These are phyloP conservation scores for Sebastiscus albofasciatus DNA, from an alignment of 2,797 vertebrate genomes.

Conservation along the genomic window DNA sequence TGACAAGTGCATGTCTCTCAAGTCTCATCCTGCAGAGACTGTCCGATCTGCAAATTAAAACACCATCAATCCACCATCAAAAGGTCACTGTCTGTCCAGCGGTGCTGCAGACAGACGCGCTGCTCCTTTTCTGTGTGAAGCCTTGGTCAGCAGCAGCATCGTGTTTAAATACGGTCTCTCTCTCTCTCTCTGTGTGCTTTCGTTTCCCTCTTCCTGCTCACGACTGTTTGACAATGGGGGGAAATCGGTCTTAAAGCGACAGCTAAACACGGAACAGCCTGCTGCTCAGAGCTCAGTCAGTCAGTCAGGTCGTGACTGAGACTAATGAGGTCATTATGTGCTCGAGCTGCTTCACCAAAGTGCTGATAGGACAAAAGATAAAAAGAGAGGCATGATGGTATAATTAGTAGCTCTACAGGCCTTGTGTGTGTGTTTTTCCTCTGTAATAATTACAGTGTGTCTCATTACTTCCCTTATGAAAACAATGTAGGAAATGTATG, in stretches of 20 bases:
- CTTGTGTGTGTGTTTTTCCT: neutral
- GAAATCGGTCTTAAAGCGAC: conserved; percentile 96
- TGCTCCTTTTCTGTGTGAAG: conserved; percentile 35
- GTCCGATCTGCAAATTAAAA: neutral
- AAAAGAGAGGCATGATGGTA: neutral
- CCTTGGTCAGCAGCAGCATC: conserved; percentile 53
- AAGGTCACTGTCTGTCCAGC: neutral
- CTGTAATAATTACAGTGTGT: neutral
- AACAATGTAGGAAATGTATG: neutral
- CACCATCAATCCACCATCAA: neutral
- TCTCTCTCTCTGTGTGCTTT: conserved; percentile 82
- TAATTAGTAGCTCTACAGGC: neutral
- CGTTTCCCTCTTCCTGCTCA: conserved; percentile 99
- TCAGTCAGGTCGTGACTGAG: conserved; percentile 74
- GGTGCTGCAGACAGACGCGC: neutral
- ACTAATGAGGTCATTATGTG: conserved; percentile 61
- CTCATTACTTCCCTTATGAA: neutral
- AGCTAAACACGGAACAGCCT: conserved; percentile 64
- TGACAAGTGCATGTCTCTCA: conserved; percentile 42
- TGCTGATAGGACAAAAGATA: conserved; percentile 33
- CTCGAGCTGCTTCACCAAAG: conserved; percentile 8
- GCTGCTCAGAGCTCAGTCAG: neutral
- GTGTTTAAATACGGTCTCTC: conserved; percentile 78
- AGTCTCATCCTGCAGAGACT: neutral
- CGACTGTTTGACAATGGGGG: conserved; percentile 96